Percentiles rank a stretch among this genome's conserved stretches.
Conservation (phyloP, 2,888 invertebrate genomes). For the Neoscelio sp. region DNA sequence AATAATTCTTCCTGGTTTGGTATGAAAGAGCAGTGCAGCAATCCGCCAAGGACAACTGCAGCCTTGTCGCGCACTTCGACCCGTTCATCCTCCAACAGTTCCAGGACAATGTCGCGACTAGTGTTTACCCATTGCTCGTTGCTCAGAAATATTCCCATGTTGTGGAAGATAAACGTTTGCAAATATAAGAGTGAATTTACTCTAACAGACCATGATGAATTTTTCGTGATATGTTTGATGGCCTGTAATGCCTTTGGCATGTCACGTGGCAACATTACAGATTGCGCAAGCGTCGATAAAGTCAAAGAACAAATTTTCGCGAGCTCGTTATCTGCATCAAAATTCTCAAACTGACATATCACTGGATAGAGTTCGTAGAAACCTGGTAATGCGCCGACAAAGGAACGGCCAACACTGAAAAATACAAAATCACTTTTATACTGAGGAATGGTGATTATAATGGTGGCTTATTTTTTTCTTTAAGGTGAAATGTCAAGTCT, state of each 20-base stretch:
- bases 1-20: conserved; percentile 85
- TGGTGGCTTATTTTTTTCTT: too few relatives aligned
- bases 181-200: conserved; percentile 88
- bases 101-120: conserved; percentile 87
- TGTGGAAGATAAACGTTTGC: conserved; percentile 89
- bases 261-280: conserved; percentile 85
- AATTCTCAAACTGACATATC: conserved; percentile 90
- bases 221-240: conserved; percentile 83
- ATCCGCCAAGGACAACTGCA: conserved; percentile 91
- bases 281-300: conserved; percentile 88
- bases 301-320: conserved; percentile 87
- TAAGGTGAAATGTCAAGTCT: too few relatives aligned
- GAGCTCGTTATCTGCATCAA: conserved; percentile 91
- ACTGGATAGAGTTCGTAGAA: conserved; percentile 86
- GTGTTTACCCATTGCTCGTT: conserved; percentile 84
- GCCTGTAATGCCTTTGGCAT: conserved; percentile 86
- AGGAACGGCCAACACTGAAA: conserved; percentile 78
- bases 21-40: conserved; percentile 93
- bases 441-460: too few relatives aligned
- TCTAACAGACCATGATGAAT: conserved; percentile 88
- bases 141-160: conserved; percentile 87
- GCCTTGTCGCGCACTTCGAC: conserved; percentile 94
- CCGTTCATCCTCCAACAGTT: conserved; percentile 88
- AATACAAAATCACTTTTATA: too few relatives aligned
- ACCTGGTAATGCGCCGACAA: conserved; percentile 83